Conservation (phyloP, 30 jellyfish, hydroid and myxozoan species). For the Pseudorhiza aurosa region DNA sequence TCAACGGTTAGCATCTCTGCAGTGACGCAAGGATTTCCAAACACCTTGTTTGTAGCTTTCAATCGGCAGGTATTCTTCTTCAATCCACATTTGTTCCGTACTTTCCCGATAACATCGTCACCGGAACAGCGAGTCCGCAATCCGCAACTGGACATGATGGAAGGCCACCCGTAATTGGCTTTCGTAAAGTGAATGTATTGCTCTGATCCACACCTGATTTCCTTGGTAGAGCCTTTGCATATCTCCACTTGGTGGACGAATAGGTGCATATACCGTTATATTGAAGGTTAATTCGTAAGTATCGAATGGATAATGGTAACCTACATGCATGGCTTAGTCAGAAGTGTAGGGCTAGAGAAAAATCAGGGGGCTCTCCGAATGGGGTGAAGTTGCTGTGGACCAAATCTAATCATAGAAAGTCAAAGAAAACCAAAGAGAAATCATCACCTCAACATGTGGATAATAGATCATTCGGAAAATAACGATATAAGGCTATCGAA, state of each 20-base stretch:
- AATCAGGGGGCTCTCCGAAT: too few relatives aligned
- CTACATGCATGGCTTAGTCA: too few relatives aligned
- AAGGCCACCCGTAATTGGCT: neutral
- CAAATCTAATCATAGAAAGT: too few relatives aligned
- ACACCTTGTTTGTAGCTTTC: neutral
- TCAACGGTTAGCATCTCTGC: neutral
- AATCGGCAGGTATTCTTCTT: neutral
- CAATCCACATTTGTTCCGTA: neutral
- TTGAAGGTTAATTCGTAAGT: too few relatives aligned
- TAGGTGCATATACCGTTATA: too few relatives aligned
- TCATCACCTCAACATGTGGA: too few relatives aligned
- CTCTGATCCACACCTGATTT: neutral
- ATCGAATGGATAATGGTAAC: too few relatives aligned
- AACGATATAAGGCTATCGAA: too few relatives aligned
- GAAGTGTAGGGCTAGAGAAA: too few relatives aligned
- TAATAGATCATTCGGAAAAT: too few relatives aligned
- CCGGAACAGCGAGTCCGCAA: neutral
- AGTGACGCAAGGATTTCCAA: neutral
- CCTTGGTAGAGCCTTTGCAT: neutral
- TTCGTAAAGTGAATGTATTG: neutral
- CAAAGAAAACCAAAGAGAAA: too few relatives aligned
- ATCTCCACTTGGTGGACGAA: neutral
- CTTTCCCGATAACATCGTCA: neutral
- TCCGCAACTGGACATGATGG: neutral
- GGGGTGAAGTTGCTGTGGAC: too few relatives aligned